Evolutionary conservation across 2,113 vertebrate species (phyloP).

Genomic region (Petrocephalus zakoni): DNA sequence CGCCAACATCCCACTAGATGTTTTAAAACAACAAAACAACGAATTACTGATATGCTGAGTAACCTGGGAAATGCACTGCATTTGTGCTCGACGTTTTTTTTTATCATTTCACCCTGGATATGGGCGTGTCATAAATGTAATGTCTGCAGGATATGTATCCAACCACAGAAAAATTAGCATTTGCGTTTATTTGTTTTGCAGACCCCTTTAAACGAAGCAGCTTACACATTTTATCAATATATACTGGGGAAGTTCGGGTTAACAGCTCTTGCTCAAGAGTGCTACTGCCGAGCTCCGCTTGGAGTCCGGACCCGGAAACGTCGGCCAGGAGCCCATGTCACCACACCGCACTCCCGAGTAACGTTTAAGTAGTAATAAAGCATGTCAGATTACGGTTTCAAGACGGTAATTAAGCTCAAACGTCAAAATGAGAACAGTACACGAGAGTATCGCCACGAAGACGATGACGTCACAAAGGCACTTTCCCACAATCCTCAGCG

Average conservation of each 20-base stretch:
- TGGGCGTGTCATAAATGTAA: not conserved
- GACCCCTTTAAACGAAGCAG: not conserved
- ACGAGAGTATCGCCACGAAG: not conserved
- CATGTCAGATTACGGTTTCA: not conserved
- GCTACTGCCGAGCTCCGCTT: not conserved
- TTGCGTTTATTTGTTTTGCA: not conserved
- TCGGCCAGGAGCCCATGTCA: not conserved
- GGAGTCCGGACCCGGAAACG: not conserved
- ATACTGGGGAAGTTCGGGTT: not conserved
- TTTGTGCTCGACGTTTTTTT: not conserved
- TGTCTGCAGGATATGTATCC: not conserved
- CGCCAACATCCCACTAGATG: not conserved
- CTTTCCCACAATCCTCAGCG: slow-evolving; percentile 16
- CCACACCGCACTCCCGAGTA: not conserved
- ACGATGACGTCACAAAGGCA: not conserved
- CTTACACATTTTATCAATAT: not conserved
- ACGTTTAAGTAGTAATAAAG: not conserved
- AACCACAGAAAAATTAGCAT: not conserved
- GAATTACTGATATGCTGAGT: not conserved
- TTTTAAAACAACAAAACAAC: not conserved
- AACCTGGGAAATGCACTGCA: not conserved
- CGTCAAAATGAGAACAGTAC: not conserved
- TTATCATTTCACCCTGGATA: not conserved
- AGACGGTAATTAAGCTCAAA: not conserved
- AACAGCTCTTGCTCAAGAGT: not conserved